phyloP scores from a whole-genome alignment of 2,888 invertebrate species.

The Opisthograptis luteolata region DNA sequence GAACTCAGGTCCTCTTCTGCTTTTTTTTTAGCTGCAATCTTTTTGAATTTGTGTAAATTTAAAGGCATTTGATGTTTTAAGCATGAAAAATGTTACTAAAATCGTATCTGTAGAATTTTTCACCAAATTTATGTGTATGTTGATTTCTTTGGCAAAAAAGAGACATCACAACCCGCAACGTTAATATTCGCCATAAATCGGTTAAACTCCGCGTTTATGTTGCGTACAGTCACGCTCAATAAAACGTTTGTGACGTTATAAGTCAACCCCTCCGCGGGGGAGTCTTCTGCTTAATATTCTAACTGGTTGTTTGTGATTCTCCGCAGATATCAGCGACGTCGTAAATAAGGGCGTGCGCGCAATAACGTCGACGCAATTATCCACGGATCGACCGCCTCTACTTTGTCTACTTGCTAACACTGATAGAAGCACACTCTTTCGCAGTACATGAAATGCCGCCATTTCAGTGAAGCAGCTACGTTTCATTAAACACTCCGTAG shows the following conservation, averaged over 20 bases:
- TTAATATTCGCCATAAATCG: constrained; percentile 17
- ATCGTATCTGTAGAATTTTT: too few relatives aligned
- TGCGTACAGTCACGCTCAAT: constrained; percentile 22
- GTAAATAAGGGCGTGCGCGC: constrained; percentile 29
- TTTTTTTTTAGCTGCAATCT: too few relatives aligned
- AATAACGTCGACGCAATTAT: constrained; percentile 24
- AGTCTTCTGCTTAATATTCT: constrained; percentile 15
- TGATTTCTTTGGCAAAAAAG: constrained; percentile 10
- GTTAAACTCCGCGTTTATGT: constrained; percentile 7
- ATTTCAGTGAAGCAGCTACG: too few relatives aligned
- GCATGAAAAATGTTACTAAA: too few relatives aligned
- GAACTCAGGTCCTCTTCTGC: too few relatives aligned
- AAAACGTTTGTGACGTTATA: constrained; percentile 19
- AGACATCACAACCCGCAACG: constrained; percentile 10
- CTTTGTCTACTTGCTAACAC: too few relatives aligned
- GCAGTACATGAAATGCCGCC: too few relatives aligned
- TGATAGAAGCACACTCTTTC: too few relatives aligned
- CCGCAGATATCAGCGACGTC: constrained; percentile 12
- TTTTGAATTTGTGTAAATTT: too few relatives aligned
- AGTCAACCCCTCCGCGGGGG: not conserved
- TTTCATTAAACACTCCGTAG: too few relatives aligned
- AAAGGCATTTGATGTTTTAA: too few relatives aligned
- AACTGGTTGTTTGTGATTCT: constrained; percentile 30
- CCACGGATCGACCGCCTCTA: constrained; percentile 4
- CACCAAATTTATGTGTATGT: too few relatives aligned